phyloP scores from a whole-genome alignment of 2,888 invertebrate species.

The Alentia gelatinosa region DNA sequence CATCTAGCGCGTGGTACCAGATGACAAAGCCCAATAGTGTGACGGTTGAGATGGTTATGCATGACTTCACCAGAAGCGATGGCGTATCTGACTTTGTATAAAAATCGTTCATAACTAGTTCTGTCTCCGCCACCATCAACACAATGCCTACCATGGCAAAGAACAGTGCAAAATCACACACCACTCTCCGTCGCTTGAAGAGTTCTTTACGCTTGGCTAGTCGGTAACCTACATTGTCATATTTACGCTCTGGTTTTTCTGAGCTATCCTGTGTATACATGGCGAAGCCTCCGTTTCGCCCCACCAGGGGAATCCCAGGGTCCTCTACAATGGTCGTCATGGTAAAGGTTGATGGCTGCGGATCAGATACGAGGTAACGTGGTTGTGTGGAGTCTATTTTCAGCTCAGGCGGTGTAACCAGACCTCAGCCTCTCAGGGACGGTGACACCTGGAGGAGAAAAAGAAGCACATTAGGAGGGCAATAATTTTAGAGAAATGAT shows the following conservation, averaged over 20 bases:
- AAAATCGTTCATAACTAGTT: slow-evolving; percentile 71
- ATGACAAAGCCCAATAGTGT: slow-evolving; percentile 75
- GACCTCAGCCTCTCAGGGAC: background rate
- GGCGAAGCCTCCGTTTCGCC: slow-evolving; percentile 72
- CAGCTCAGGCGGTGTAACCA: background rate
- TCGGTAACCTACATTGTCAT: slow-evolving; percentile 77
- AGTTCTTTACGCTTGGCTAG: slow-evolving; percentile 78
- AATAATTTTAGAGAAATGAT: background rate
- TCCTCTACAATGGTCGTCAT: slow-evolving; percentile 77
- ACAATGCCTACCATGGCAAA: slow-evolving; percentile 76
- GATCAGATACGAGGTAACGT: background rate
- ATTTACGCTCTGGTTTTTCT: slow-evolving; percentile 64
- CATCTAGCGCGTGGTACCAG: slow-evolving; percentile 77
- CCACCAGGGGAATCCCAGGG: slow-evolving; percentile 77
- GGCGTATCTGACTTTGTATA: slow-evolving; percentile 65
- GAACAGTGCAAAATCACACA: slow-evolving; percentile 74
- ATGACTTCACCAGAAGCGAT: slow-evolving; percentile 74
- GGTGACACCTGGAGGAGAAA: background rate
- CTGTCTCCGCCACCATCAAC: slow-evolving; percentile 78
- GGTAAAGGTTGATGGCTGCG: background rate
- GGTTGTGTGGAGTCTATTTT: background rate
- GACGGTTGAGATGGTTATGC: slow-evolving; percentile 75
- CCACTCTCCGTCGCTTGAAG: slow-evolving; percentile 72
- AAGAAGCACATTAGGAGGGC: background rate
- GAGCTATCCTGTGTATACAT: slow-evolving; percentile 64